phyloP scores from a whole-genome alignment of 53 echinoderm and acorn worm genomes.

The Hippasteria phrygiana region DNA sequence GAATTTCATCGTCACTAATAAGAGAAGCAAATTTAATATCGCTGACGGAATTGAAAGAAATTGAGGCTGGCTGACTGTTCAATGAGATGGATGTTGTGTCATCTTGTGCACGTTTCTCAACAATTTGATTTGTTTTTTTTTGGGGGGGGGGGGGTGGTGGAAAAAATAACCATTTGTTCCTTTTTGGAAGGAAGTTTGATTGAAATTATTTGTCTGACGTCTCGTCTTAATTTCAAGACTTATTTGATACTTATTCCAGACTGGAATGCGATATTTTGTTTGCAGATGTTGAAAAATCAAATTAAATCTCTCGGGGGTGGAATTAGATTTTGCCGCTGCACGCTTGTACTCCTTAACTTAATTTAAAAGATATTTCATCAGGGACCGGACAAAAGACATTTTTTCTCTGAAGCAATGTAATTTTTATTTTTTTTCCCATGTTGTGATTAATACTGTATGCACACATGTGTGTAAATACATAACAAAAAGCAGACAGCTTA shows the following conservation, averaged over 20 bases:
- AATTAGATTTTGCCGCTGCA: neutral
- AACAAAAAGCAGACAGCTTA: too few species aligned
- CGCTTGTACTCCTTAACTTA: neutral
- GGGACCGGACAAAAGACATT: neutral
- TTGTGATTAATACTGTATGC: neutral
- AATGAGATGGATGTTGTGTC: neutral
- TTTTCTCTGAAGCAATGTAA: too few species aligned
- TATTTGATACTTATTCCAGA: too few species aligned
- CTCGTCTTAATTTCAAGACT: too few species aligned
- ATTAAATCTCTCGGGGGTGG: neutral
- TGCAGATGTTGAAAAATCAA: neutral
- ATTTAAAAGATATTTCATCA: neutral
- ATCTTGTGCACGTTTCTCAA: neutral
- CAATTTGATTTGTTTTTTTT: too few species aligned
- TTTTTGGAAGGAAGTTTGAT: too few species aligned
- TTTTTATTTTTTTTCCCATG: too few species aligned
- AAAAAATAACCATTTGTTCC: too few species aligned
- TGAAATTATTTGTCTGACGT: too few species aligned
- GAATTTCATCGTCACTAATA: slow-evolving; percentile 53
- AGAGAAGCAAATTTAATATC: slow-evolving; percentile 40
- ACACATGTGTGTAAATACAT: neutral
- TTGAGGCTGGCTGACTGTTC: slow-evolving; percentile 3
- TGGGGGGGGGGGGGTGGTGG: too few species aligned
- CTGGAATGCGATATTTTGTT: neutral
- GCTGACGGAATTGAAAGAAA: slow-evolving; percentile 25